Base-by-base conservation (phyloP, 2,797 vertebrate species). In the Podarcis lilfordi region DNA sequence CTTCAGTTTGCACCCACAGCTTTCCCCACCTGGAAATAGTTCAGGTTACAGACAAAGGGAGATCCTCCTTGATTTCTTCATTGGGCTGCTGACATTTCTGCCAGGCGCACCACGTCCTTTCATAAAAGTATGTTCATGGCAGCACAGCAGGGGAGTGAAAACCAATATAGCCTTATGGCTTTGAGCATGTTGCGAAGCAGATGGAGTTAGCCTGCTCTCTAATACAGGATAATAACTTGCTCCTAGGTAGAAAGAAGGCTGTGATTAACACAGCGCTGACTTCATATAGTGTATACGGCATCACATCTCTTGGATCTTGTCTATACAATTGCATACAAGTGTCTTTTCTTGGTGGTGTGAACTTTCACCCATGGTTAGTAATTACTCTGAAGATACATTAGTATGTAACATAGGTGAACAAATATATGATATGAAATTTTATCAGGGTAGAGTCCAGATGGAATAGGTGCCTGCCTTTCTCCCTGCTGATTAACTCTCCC, bases 81-180 rank as follows among this genome's bases (percentile, higher is more conserved):
- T 93, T 95, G 91, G 75, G 43, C 0, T 85, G 91, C 75, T 94
- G 91, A 94, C 87, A 91, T 91, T 90, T 79, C 88, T 10, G 66
- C 91, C 82, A 86, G 0, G 81, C 91, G 92, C 84, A 82, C 85
- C 81, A 91, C 93, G 78, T 32, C 81, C 74, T 91, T 84, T 91
- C 82, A 81, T 27, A 89, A 91, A 92, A 88, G n/a, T 93, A 93
- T 94, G 92, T 89, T 86, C 74, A 92, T 94, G 89, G 88, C 83
- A 93, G 91, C 94, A 93, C 95, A 96, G 95, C 96, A 93, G 95
- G 96, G 91, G 91, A 37, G 91, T 92, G 87, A 94, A 96, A 96
- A 95, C 90, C 93, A 96, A 96, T 96, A 95, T 80, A 94, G 83
- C 89, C 92, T 95, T 95, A 94, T 89, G 81, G 92, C 91, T 95